Percentiles rank a stretch among this genome's conserved stretches.
Evolutionary conservation across 2,888 invertebrate species (phyloP).

Genomic region (Leucophenga maculata): DNA sequence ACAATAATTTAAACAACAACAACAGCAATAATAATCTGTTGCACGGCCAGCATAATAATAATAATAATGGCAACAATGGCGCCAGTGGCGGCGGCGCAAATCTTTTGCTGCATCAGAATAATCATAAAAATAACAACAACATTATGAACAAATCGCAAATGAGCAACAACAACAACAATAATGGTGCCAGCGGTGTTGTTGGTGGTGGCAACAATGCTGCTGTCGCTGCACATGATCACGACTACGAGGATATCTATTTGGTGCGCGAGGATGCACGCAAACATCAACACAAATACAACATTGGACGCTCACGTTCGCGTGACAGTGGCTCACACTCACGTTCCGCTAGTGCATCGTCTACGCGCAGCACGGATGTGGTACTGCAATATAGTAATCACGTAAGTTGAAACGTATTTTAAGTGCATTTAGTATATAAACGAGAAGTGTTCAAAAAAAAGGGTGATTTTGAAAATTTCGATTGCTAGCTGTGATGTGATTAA

Average conservation of each 20-base stretch:
- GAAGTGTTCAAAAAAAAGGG: not conserved
- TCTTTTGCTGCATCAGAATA: constrained; percentile 14
- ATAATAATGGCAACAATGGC: constrained; percentile 40
- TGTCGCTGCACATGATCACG: constrained; percentile 75
- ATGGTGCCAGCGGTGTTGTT: constrained; percentile 32
- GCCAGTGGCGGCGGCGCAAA: constrained; percentile 35
- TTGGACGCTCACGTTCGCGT: constrained; percentile 75
- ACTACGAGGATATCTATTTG: constrained; percentile 87
- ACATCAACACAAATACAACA: constrained; percentile 64
- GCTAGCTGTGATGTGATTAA: too few relatives aligned
- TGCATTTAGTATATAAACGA: too few relatives aligned
- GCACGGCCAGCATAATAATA: constrained; percentile 12
- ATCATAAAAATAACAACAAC: constrained; percentile 24
- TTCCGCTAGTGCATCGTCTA: constrained; percentile 77
- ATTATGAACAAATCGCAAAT: not conserved
- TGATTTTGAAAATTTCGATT: not conserved
- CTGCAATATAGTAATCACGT: constrained; percentile 71
- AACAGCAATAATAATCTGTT: constrained; percentile 36
- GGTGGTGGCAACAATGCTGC: constrained; percentile 37
- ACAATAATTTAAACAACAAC: constrained; percentile 29
- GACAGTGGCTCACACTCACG: constrained; percentile 85
- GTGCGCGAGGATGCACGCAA: constrained; percentile 76
- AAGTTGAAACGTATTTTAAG: constrained; percentile 51
- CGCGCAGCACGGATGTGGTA: constrained; percentile 72
- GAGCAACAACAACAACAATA: constrained; percentile 42